phyloP scores from a whole-genome alignment of 2,888 invertebrate genomes.

The Bembecia ichneumoniformis region DNA sequence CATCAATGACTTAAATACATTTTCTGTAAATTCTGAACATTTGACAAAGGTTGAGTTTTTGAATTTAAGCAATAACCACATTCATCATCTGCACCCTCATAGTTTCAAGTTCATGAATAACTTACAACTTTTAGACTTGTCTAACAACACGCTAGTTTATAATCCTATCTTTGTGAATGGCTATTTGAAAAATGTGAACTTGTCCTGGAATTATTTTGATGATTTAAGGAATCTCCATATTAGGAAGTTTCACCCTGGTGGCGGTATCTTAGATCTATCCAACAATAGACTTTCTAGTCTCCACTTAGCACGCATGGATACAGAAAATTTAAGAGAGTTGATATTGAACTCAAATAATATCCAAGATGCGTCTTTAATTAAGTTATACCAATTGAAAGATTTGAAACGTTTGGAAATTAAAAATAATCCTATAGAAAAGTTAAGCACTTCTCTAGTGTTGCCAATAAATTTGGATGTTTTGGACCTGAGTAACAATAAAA shows the following conservation, averaged over 20 bases:
- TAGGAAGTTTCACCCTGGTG: conserved; percentile 39
- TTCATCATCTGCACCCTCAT: conserved; percentile 32
- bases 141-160: conserved; percentile 36
- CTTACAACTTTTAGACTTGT: conserved; percentile 54
- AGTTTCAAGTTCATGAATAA: conserved; percentile 44
- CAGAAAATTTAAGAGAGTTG: conserved; percentile 30
- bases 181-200: conserved; percentile 41
- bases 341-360: conserved; percentile 46
- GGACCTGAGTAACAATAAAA: conserved; percentile 41
- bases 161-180: conserved; percentile 37
- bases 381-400: conserved; percentile 33
- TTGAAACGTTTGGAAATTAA: conserved; percentile 39
- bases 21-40: conserved; percentile 38
- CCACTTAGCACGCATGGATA: conserved; percentile 36
- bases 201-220: conserved; percentile 40
- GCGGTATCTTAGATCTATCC: conserved; percentile 51
- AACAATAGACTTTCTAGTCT: conserved; percentile 40
- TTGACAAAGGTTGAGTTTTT: conserved; percentile 36
- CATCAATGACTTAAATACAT: conserved; percentile 35
- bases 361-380: conserved; percentile 27
- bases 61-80: conserved; percentile 45
- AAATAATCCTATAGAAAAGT: conserved; percentile 31
- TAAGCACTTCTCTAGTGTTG: conserved; percentile 37
- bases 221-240: conserved; percentile 34
- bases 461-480: conserved; percentile 31